Conservation (phyloP, 2,797 vertebrate species). For the Spatula versicolor region DNA sequence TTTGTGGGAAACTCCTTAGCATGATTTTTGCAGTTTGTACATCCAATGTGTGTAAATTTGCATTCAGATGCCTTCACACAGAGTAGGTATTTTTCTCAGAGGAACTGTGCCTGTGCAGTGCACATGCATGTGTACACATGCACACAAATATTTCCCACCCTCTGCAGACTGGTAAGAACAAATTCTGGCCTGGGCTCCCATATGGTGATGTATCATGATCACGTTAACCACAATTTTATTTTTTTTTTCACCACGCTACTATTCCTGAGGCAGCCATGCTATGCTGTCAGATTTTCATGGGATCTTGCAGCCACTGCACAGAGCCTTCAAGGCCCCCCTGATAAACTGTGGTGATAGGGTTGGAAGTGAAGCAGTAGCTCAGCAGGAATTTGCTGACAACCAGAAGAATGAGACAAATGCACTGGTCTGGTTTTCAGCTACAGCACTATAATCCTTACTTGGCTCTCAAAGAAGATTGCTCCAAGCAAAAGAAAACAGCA, state of each 20-base stretch:
- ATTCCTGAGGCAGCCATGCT: neutral
- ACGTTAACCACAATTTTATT: fast-evolving
- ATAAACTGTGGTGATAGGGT: neutral
- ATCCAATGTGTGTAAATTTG: neutral
- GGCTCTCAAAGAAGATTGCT: neutral
- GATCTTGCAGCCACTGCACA: fast-evolving
- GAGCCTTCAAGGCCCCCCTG: neutral
- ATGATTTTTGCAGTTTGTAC: neutral
- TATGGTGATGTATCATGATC: neutral
- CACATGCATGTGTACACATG: neutral
- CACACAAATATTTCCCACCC: neutral
- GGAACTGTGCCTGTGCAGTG: fast-evolving
- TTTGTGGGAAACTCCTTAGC: neutral
- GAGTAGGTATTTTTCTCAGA: neutral
- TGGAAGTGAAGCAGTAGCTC: neutral
- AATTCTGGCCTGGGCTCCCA: neutral
- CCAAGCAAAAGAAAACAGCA: neutral
- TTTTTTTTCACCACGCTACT: neutral
- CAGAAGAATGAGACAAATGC: neutral
- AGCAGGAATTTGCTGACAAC: neutral
- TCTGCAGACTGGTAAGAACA: neutral
- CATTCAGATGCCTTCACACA: neutral
- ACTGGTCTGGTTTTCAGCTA: neutral
- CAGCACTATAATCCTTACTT: neutral
- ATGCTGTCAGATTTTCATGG: neutral